Base-by-base conservation (phyloP, 2,888 invertebrate species). In the Pollenia griseotomentosa region DNA sequence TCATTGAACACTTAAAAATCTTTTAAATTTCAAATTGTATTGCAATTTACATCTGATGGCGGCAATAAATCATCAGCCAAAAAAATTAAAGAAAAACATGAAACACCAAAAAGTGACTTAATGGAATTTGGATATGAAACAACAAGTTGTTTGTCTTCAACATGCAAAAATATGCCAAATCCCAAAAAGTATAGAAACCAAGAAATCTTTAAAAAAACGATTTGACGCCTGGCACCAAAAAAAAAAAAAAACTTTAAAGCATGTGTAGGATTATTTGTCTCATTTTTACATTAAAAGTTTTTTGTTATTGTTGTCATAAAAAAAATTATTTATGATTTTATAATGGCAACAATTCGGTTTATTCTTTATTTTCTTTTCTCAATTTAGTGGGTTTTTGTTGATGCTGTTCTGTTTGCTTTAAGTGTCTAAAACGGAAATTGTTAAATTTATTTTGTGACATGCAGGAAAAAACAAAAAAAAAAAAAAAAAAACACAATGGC, bases 401-500 rank as follows among this genome's bases (percentile, higher is more conserved):
- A 12, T 51, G 19, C 23, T 23, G 19, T 63, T 73, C 19, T 68
- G 42, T 42, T 84, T 46, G 40, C 53, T 55, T 12, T 42, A 78
- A 51, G 68, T 59, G 80, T 70, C 55, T 65, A 53, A 85, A 85
- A 59, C 85, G 85, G 85, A 85, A 85, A 77, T 81, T 65, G 80
- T 65, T 81, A 71, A 85, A 80, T 80, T 80, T 70, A 63, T 80
- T 80, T 63, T 48, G 42, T 70, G 61, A 65, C 53, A 80, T 55
- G 19, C n/a, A 33, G 44, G 44, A 71, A 71, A 61, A 51, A 48
- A 68, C n/a, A 53, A 10, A 63, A 23, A 23, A 23, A 23, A 23
- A n/a, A 23, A 23, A 23, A 23, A 19, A 57, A 3, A 55, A 12
- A 33, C 11, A 33, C 23, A 11, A 12, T 40, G 5, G 12, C 33